Evolutionary conservation across 2,888 invertebrate species (phyloP).

Genomic region (Agriopis aurantiaria): DNA sequence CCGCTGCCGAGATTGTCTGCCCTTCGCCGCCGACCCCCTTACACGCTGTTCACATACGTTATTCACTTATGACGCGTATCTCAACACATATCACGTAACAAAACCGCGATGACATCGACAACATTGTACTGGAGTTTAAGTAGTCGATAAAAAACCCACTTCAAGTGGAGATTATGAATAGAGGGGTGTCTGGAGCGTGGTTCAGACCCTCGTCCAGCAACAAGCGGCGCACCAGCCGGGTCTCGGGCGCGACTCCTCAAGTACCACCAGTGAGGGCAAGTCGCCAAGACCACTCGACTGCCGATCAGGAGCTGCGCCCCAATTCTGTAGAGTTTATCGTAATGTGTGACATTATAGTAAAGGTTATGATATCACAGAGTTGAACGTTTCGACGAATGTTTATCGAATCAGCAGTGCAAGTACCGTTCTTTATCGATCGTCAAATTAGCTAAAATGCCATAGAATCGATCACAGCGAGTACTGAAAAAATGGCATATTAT

Average conservation of each 20-base stretch:
- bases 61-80: slow-evolving; percentile 22
- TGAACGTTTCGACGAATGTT: slow-evolving; percentile 16
- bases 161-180: slow-evolving; percentile 14
- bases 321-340: slow-evolving; percentile 48
- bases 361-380: slow-evolving; percentile 30
- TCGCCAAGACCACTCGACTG: slow-evolving; percentile 54
- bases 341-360: slow-evolving; percentile 41
- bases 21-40: slow-evolving; percentile 3
- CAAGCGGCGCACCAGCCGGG: slow-evolving; percentile 47
- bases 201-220: slow-evolving; percentile 52
- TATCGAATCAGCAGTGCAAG: no score
- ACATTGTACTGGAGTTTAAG: slow-evolving; percentile 26
- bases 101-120: slow-evolving; percentile 16
- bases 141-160: slow-evolving; percentile 29
- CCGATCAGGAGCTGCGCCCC: slow-evolving; percentile 57
- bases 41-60: slow-evolving; percentile 20
- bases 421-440: no score
- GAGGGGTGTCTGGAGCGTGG: slow-evolving; percentile 9
- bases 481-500: no score
- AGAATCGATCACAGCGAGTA: no score
- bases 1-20: not conserved
- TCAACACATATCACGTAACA: slow-evolving; percentile 21
- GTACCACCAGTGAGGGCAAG: slow-evolving; percentile 60
- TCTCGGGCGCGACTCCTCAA: slow-evolving; percentile 65
- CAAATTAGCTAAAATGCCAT: no score